phyloP scores from a whole-genome alignment of 1,140 invertebrate species.

The Augochlora pura region DNA sequence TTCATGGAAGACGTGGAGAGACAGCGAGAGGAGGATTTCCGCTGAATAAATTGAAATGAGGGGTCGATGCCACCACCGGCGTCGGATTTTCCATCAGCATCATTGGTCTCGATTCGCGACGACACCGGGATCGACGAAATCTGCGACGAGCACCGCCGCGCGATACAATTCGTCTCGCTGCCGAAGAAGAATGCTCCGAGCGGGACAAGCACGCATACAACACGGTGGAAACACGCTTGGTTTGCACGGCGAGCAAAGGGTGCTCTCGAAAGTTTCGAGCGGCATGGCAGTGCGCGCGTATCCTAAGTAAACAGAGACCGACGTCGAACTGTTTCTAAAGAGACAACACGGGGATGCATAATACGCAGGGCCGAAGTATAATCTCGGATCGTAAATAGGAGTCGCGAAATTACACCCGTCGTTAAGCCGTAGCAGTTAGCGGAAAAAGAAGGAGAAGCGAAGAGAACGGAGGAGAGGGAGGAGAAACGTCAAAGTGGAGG shows the following conservation, averaged over 20 bases:
- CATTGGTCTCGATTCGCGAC: too few relatives aligned
- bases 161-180: too few relatives aligned
- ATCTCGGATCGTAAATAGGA: slow-evolving; percentile 12
- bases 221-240: not conserved
- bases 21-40: too few relatives aligned
- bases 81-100: too few relatives aligned
- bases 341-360: not conserved
- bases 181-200: not conserved
- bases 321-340: not conserved
- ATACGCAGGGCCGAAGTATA: not conserved
- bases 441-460: not conserved
- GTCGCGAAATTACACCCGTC: slow-evolving; percentile 40
- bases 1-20: too few relatives aligned
- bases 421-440: slow-evolving; percentile 25
- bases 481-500: slow-evolving; percentile 28
- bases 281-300: not conserved
- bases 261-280: not conserved
- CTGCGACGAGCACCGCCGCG: too few relatives aligned
- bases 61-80: too few relatives aligned
- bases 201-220: not conserved
- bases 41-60: too few relatives aligned
- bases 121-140: too few relatives aligned
- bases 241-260: not conserved
- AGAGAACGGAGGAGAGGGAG: not conserved
- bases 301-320: not conserved